Base-by-base conservation (phyloP, 2,888 invertebrate genomes). In the Epiblema foenella region DNA sequence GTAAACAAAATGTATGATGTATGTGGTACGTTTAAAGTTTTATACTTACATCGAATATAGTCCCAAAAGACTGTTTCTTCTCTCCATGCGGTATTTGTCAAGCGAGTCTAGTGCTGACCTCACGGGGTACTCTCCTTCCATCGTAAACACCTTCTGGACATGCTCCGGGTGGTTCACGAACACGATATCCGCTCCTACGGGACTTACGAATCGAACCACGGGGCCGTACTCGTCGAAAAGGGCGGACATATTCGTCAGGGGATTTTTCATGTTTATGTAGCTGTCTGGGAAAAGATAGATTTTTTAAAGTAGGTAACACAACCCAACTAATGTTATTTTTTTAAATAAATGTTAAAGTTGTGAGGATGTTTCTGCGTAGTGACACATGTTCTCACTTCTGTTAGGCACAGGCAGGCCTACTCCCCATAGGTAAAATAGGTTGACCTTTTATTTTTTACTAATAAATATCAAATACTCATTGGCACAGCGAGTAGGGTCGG, bases 111-210 rank as follows among this genome's bases (percentile, higher is more conserved):
- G 89, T 2, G 94, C 93, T 0, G 95, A 95, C 42, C 96, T 89
- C 4, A 95, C 86, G 0, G 95, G 95, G 56, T 86, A 89, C 2
- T 94, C 92, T 0, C 95, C 95, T 77, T 96, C 96, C 83, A 94
- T 94, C 1, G 93, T 86, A 75, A 95, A 95, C 1, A 96, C 94
- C 75, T 94, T 93, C 73, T 94, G 93, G 54, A 95, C 95, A 77
- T 96, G 95, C 70, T 95, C 95, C 0, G 96, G 95, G 65, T 95
- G 94, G 79, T 93, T 95, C 59, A 96, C 86, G 73, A 96, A 89
- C 3, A 96, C 95, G 20, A 96, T 94, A 75, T 96, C 95, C 1
- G 94, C 93, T 0, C 95, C 95, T 56, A 96, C 89, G 0, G 95
- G 95, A 33, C 95, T 95, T 24, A 95, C 94, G 63, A 96, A 91